Conservation (phyloP, 2,113 vertebrate species). For the Hydrochoerus hydrochaeris region DNA sequence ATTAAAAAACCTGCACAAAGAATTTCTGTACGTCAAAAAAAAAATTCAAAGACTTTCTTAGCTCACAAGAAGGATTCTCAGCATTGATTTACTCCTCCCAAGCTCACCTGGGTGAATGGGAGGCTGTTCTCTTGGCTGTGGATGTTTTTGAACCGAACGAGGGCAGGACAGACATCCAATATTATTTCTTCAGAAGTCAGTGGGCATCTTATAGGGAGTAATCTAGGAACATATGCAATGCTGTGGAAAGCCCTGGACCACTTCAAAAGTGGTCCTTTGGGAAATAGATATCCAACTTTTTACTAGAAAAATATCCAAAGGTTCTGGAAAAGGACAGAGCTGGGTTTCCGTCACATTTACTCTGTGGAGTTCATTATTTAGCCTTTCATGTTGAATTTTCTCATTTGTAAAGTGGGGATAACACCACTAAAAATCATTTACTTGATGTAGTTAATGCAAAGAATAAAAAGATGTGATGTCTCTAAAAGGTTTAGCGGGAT, state of each 20-base stretch:
- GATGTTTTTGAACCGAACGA: not conserved
- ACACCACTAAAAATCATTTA: conserved; percentile 28
- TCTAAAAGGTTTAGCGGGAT: conserved; percentile 31
- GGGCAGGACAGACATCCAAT: not conserved
- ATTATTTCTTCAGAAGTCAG: not conserved
- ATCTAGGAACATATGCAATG: not conserved
- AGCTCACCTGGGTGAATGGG: not conserved
- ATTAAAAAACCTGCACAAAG: conserved; percentile 62
- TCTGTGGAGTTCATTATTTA: not conserved
- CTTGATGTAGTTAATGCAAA: not conserved
- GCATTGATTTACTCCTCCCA: not conserved
- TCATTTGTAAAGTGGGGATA: conserved; percentile 6
- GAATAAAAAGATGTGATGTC: not conserved
- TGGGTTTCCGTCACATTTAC: not conserved
- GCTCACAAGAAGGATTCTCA: not conserved
- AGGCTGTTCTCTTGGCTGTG: not conserved
- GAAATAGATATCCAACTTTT: not conserved
- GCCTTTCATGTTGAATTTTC: not conserved
- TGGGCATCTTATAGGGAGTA: not conserved
- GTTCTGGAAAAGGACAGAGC: not conserved
- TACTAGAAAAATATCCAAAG: not conserved
- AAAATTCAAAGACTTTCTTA: not conserved
- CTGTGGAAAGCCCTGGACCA: not conserved
- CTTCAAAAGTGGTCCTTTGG: not conserved
- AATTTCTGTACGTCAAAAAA: conserved; percentile 45